These are phyloP conservation scores for Liolophura sinensis DNA, from an alignment of 1,140 invertebrate genomes.

Conservation along the genomic window DNA sequence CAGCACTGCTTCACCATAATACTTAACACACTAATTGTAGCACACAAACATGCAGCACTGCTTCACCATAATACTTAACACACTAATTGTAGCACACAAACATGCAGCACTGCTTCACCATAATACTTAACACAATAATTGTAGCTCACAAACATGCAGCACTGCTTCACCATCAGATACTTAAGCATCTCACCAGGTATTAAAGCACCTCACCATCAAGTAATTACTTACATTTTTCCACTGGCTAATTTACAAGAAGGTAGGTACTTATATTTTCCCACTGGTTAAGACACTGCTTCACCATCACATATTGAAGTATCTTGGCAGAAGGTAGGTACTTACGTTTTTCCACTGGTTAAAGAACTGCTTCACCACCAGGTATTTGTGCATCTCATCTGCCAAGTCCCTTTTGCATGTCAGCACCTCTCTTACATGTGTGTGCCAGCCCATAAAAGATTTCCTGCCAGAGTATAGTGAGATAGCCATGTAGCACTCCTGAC, in stretches of 20 bases:
- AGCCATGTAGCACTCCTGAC: not conserved
- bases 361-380: constrained; percentile 30
- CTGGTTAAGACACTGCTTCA: too few species aligned
- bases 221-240: too few species aligned
- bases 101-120: not conserved
- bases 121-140: not conserved
- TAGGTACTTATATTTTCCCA: too few species aligned
- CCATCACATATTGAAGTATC: too few species aligned
- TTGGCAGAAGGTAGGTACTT: not conserved
- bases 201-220: too few species aligned
- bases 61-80: too few species aligned
- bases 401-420: constrained; percentile 25
- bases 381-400: constrained; percentile 37
- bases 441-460: constrained; percentile 28
- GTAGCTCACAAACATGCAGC: not conserved
- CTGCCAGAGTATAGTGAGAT: constrained; percentile 14
- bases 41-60: not conserved
- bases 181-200: constrained; percentile 7
- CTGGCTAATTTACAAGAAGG: too few species aligned
- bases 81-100: not conserved
- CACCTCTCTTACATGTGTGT: constrained; percentile 17
- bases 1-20: too few species aligned
- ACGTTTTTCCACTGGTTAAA: constrained; percentile 38
- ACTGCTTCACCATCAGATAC: too few species aligned
- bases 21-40: not conserved